Base-by-base conservation (phyloP, 2,888 invertebrate species). In the Acanthosepion pharaonis region DNA sequence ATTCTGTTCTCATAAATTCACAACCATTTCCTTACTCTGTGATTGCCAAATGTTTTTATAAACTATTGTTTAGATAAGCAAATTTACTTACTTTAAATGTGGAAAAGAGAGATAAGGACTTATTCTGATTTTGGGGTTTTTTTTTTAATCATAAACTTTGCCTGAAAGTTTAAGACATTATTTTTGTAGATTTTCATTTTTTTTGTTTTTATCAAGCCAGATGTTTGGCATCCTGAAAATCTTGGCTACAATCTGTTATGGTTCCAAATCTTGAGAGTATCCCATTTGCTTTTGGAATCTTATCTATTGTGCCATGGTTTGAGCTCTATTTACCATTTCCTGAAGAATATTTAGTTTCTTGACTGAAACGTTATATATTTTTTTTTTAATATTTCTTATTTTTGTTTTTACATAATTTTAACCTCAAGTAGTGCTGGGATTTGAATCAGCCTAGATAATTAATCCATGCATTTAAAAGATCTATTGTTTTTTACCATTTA, bases 51-150 rank as follows among this genome's bases (percentile, higher is more conserved):
- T 59, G 20, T 59, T 55, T 55, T 23, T 5, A 11, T 33, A 78
- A 33, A 33, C 78, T n/a, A 78, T 78, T 78, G 78, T 78, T 78
- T 78, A 78, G 78, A 78, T 78, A 78, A 78, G n/a, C n/a, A 78
- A 78, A n/a, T 78, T 78, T 20, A 59, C 59, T 78, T 78, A 78
- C 33, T 78, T 78, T 11, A 11, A 78, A 78, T 78, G n/a, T 78
- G 78, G 9, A n/a, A 11, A 78, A 18, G 15, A 78, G n/a, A 78
- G 78, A 78, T 78, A 78, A 78, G 78, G 3, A 8, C 51, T 51
- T 51, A 78, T 78, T 78, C 6, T 28, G 25, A 5, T 5, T 78
- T 1, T 33, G 0, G 33, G n/a, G n/a, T n/a, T n/a, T 78, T 33
- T 33, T 78, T 78, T 78, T 78, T n/a, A 11, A 78, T 78, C n/a